phyloP scores from a whole-genome alignment of 2,797 vertebrate species.

The Carduelis carduelis region DNA sequence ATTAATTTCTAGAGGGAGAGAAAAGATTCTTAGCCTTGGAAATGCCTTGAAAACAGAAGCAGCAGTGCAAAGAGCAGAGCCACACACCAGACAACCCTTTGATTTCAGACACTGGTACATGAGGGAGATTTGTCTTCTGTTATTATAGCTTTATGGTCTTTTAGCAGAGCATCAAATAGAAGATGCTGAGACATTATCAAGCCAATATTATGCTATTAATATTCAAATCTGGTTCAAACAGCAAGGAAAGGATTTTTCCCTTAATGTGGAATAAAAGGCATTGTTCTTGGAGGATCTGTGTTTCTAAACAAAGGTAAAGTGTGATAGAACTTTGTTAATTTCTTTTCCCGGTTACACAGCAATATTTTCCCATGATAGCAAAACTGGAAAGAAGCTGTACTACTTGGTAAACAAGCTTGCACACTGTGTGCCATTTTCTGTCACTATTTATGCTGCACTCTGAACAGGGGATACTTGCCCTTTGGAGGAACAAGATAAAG shows the following conservation, averaged over 20 bases:
- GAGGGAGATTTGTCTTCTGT: slow-evolving; percentile 9
- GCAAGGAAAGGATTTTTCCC: background rate
- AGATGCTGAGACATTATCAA: background rate
- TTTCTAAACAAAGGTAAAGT: background rate
- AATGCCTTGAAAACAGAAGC: background rate
- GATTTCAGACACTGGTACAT: background rate
- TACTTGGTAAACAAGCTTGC: background rate
- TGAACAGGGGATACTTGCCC: background rate
- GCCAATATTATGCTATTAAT: background rate
- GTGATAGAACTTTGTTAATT: background rate
- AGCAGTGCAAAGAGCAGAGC: background rate
- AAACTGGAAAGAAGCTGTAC: background rate
- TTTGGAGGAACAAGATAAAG: background rate
- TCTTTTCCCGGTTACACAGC: background rate
- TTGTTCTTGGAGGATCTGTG: background rate
- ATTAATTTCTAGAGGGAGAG: background rate
- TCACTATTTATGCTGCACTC: background rate
- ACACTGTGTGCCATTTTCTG: background rate
- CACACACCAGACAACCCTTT: background rate
- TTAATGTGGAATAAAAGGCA: background rate
- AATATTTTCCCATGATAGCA: background rate
- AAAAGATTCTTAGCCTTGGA: background rate
- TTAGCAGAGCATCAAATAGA: background rate
- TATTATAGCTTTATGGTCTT: background rate
- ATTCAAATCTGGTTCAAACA: background rate